phyloP scores from a whole-genome alignment of 2,113 vertebrate genomes.

The Hemiscyllium ocellatum region DNA sequence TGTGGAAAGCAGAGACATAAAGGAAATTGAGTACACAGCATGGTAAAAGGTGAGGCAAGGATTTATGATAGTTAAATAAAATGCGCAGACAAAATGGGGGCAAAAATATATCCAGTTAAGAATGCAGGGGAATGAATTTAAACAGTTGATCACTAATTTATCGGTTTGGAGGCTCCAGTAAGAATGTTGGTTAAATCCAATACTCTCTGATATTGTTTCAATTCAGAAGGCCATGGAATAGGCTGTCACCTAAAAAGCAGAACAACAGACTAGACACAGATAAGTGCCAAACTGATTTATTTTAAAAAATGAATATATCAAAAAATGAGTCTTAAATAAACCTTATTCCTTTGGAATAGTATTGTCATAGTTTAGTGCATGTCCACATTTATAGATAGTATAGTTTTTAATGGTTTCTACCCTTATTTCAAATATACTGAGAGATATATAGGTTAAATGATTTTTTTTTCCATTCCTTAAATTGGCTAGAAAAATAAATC shows the following conservation, averaged over 20 bases:
- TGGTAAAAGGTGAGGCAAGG: not conserved
- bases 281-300: not conserved
- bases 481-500: not conserved
- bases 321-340: slow-evolving; percentile 1
- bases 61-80: not conserved
- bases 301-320: not conserved
- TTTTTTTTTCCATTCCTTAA: not conserved
- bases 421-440: not conserved
- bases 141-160: not conserved
- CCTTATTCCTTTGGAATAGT: not conserved
- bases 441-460: not conserved
- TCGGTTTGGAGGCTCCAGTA: not conserved
- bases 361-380: not conserved
- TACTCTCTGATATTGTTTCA: not conserved
- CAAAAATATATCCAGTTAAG: not conserved
- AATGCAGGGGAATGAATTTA: not conserved
- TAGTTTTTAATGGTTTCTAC: not conserved
- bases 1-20: not conserved
- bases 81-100: not conserved
- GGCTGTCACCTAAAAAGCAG: not conserved
- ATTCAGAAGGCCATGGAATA: not conserved
- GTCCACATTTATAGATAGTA: not conserved
- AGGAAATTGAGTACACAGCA: not conserved
- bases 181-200: not conserved
- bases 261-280: not conserved